These are phyloP conservation scores for Ciona savignyi DNA, from an alignment of 23 tunicate species.

Conservation along the genomic window DNA sequence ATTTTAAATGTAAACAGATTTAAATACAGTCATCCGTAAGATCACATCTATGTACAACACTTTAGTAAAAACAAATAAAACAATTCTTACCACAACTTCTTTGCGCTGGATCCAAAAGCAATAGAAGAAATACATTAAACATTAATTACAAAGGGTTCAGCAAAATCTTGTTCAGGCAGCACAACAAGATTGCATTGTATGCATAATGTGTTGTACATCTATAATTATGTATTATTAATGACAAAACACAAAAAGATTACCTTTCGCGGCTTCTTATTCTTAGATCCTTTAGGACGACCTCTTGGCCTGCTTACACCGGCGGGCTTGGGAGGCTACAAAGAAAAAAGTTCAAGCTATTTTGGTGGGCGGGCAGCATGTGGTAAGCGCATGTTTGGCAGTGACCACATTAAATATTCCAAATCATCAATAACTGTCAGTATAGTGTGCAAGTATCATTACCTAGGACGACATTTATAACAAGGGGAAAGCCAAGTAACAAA, in stretches of 20 bases:
- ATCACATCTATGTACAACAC: too few relatives aligned
- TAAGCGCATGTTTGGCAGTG: not conserved
- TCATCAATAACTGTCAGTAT: not conserved
- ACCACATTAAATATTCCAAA: not conserved
- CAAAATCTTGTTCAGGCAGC: not conserved
- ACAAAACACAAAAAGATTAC: constrained; percentile 11
- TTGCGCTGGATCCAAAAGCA: constrained; percentile 2
- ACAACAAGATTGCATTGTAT: too few relatives aligned
- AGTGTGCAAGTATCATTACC: not conserved
- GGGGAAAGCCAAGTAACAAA: too few relatives aligned
- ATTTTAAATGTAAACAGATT: too few relatives aligned
- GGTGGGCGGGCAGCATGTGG: not conserved
- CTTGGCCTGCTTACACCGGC: constrained; percentile 84
- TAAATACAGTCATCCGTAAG: too few relatives aligned
- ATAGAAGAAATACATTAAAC: not conserved
- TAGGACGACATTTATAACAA: not conserved
- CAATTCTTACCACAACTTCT: constrained; percentile 17
- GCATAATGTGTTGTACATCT: not conserved
- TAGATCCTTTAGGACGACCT: constrained; percentile 93
- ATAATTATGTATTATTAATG: not conserved
- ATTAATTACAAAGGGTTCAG: not conserved
- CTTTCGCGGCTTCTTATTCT: constrained; percentile 90
- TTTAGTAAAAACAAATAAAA: too few relatives aligned
- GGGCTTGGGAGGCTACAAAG: constrained; percentile 79
- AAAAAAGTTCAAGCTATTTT: not conserved